Evolutionary conservation across 2,797 vertebrate species (phyloP).

Genomic region (Synanceia verrucosa): DNA sequence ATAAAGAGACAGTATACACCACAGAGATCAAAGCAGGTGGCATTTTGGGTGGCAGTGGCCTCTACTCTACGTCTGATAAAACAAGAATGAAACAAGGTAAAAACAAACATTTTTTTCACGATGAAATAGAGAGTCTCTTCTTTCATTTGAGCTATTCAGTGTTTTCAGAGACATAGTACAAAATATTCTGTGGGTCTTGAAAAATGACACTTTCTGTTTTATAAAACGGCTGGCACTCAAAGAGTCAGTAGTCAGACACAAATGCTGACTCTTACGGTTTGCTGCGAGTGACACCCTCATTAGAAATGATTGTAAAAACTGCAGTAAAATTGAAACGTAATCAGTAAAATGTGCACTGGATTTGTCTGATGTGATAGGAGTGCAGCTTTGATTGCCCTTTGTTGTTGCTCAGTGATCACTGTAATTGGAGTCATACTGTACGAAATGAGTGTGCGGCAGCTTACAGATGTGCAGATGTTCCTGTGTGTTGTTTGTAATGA

Average conservation of each 20-base stretch:
- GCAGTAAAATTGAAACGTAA: conserved; percentile 1
- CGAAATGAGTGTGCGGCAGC: neutral
- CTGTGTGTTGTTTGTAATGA: conserved; percentile 4
- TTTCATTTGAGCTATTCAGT: too few relatives aligned
- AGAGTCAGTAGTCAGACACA: neutral
- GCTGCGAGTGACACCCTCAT: neutral
- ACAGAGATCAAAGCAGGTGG: too few relatives aligned
- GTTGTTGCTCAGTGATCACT: conserved; percentile 8
- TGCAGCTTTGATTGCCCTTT: conserved; percentile 7
- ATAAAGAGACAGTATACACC: too few relatives aligned
- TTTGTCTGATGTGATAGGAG: conserved; percentile 13
- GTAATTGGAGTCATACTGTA: neutral
- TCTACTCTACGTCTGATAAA: too few relatives aligned
- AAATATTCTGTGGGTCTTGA: too few relatives aligned
- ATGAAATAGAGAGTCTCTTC: too few relatives aligned
- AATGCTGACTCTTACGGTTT: neutral
- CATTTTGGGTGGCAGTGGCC: too few relatives aligned
- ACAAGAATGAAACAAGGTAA: too few relatives aligned
- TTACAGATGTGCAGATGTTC: conserved; percentile 21
- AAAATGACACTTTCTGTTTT: too few relatives aligned
- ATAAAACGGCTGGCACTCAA: too few relatives aligned
- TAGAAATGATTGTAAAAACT: neutral
- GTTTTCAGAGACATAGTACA: too few relatives aligned
- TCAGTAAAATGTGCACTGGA: neutral
- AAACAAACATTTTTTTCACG: too few relatives aligned